These are phyloP conservation scores for Drosophila nr. perissopoda DNA, from an alignment of 2,888 invertebrate species.

Conservation along the genomic window DNA sequence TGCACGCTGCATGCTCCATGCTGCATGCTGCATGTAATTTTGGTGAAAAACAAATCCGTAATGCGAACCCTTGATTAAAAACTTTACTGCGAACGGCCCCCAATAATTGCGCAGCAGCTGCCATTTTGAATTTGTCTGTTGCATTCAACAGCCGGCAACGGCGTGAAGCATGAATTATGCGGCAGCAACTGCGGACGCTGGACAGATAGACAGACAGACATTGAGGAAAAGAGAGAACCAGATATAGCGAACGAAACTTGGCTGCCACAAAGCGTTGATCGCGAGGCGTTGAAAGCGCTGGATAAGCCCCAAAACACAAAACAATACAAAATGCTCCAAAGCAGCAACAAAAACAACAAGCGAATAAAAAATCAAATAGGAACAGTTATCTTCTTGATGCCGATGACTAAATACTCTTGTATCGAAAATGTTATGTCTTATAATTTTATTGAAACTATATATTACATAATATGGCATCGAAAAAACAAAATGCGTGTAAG, in stretches of 20 bases:
- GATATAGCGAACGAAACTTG: slow-evolving; percentile 7
- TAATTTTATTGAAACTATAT: neutral
- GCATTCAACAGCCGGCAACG: slow-evolving; percentile 38
- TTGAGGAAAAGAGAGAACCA: neutral
- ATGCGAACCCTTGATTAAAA: slow-evolving; percentile 69
- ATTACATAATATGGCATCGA: neutral
- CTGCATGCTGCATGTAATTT: slow-evolving; percentile 57
- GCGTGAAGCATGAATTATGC: slow-evolving; percentile 80
- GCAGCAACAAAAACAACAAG: slow-evolving; percentile 22
- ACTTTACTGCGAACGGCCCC: slow-evolving; percentile 11
- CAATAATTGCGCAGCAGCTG: slow-evolving; percentile 58
- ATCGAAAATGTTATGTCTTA: neutral
- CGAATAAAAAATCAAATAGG: slow-evolving; percentile 18
- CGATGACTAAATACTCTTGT: neutral
- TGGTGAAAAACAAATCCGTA: slow-evolving; percentile 48
- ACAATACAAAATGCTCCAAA: slow-evolving; percentile 73
- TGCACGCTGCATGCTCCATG: slow-evolving; percentile 41
- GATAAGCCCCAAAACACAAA: slow-evolving; percentile 76
- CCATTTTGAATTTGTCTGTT: slow-evolving; percentile 68
- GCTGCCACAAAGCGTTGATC: slow-evolving; percentile 55
- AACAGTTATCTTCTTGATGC: neutral
- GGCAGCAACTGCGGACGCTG: slow-evolving; percentile 27
- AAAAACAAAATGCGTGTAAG: neutral
- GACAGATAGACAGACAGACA: neutral
- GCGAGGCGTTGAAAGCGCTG: slow-evolving; percentile 76